Conservation (phyloP, 2,113 vertebrate genomes). For the Sceloporus undulatus region DNA sequence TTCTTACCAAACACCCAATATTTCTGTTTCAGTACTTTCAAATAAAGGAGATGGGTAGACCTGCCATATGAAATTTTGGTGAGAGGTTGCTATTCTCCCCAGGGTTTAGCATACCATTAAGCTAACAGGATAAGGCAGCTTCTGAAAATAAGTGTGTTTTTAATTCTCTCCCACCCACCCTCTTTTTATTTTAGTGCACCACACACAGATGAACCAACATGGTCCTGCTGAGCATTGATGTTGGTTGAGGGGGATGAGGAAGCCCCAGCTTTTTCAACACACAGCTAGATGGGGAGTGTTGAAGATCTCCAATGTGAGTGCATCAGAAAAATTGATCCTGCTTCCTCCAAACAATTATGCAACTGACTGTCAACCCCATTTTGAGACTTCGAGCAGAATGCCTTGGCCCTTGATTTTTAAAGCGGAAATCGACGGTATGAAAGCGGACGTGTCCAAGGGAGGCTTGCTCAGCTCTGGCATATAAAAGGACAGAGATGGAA, state of each 20-base stretch:
- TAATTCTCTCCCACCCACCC: too few species aligned
- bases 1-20: too few species aligned
- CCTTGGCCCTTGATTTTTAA: slow-evolving; percentile 55
- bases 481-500: slow-evolving; percentile 71
- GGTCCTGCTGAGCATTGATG: not conserved
- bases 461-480: slow-evolving; percentile 68
- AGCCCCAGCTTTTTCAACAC: not conserved
- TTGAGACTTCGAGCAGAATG: slow-evolving; percentile 60
- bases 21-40: not conserved
- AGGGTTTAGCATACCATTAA: not conserved
- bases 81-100: not conserved
- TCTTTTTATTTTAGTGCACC: too few species aligned
- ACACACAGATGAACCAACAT: not conserved
- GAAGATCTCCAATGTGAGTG: slow-evolving; percentile 60
- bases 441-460: slow-evolving; percentile 69
- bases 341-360: slow-evolving; percentile 58
- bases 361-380: slow-evolving; percentile 66
- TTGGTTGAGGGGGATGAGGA: not conserved
- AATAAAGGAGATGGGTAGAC: not conserved
- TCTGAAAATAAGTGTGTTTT: not conserved
- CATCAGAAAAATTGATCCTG: slow-evolving; percentile 56
- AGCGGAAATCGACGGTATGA: slow-evolving; percentile 63
- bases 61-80: not conserved
- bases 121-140: not conserved
- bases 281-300: slow-evolving; percentile 45